These are phyloP conservation scores for Scaeva pyrastri DNA, from an alignment of 2,888 invertebrate genomes.

Conservation along the genomic window DNA sequence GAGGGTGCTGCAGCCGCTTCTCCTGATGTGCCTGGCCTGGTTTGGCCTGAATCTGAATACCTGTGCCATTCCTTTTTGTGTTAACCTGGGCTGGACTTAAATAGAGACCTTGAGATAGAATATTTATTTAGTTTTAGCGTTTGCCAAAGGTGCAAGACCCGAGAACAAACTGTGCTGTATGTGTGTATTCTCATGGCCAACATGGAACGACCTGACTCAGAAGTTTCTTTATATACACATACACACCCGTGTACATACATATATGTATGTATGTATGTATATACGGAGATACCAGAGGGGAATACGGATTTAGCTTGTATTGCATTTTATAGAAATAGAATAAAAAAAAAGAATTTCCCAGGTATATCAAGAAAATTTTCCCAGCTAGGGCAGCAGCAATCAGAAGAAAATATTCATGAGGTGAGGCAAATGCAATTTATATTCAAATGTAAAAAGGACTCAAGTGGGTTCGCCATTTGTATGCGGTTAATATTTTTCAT, in stretches of 20 bases:
- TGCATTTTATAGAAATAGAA: constrained; percentile 38
- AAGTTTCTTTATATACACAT: background rate
- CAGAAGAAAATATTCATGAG: constrained; percentile 67
- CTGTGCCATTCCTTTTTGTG: constrained; percentile 14
- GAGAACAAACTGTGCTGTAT: constrained; percentile 15
- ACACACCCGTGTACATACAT: too few species aligned
- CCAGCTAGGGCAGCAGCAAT: constrained; percentile 38
- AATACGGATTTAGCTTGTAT: constrained; percentile 50
- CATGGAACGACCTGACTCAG: constrained; percentile 42
- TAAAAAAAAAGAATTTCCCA: background rate
- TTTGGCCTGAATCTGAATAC: background rate
- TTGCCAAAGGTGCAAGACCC: constrained; percentile 42
- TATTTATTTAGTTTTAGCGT: constrained; percentile 63
- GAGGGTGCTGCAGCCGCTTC: constrained; percentile 7
- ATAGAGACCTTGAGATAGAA: constrained; percentile 43
- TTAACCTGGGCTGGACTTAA: constrained; percentile 13
- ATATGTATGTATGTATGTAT: too few species aligned
- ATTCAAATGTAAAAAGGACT: constrained; percentile 61
- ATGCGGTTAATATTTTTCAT: constrained; percentile 24
- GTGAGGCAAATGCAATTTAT: constrained; percentile 66
- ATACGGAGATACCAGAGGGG: background rate
- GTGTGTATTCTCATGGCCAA: constrained; percentile 48
- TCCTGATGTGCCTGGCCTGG: background rate
- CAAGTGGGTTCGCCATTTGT: constrained; percentile 38
- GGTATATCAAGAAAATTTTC: constrained; percentile 11